Evolutionary conservation across 2,888 invertebrate genomes (phyloP), one percentile per base, ranked within the genome.

Genomic region (Sinohyriopsis cumingii): DNA sequence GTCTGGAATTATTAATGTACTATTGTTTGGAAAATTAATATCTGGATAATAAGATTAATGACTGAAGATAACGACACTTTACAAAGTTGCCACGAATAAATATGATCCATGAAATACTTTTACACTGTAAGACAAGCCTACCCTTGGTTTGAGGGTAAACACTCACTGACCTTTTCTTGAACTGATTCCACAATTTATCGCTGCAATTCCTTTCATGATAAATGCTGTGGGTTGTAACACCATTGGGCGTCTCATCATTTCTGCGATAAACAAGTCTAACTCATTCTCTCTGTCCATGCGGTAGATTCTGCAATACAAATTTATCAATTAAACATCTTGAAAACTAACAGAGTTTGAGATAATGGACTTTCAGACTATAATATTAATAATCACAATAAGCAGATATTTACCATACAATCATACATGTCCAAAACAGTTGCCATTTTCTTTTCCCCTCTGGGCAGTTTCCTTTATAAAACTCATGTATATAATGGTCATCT

Each of bases 201-300:
- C 68, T 33, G 79, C 70, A 22, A 81, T 67, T 12, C 81, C 81
- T 24, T 71, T 70, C 12, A 79, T 78, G 24, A 76, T 73, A 20
- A 73, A 67, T 18, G 78, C 75, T 9, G 81, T 76, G 59, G 84
- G 84, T 63, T 86, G 86, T 25, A 86, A 54, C 19, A 86, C 84
- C 28, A 86, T 77, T 6, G 86, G 86, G 5, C 86, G 79, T 69
- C 75, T 82, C 71, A 84, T 63, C 54, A 86, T 63, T 63, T 86
- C 84, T 18, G 68, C 59, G 61, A 73, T 74, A 66, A 86, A 86
- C n/a, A 80, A 72, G 25, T 84, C 80, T n/a, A 86, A 59, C 57
- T 86, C 84, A 12, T 82, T 79, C 53, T 75, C 67, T 5, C 75
- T 80, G 28, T 82, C 82, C 82, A 86, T 84, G 9, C 81, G 74